Percentiles rank a stretch among this genome's conserved stretches.
These are phyloP conservation scores for Takifugu ocellatus DNA, from an alignment of 2,797 vertebrate genomes.

Conservation along the genomic window DNA sequence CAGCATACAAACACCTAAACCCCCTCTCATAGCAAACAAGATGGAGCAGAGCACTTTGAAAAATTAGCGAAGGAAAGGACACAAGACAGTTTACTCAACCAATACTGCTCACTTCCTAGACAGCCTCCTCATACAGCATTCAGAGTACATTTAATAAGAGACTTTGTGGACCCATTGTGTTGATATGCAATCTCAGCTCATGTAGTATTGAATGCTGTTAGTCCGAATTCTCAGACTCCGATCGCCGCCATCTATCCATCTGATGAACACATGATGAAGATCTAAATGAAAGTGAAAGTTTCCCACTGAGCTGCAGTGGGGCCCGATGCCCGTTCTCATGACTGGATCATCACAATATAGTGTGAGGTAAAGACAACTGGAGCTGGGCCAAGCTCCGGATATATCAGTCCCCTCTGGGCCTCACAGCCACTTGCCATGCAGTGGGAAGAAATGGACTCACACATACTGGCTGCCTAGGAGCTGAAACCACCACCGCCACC, in stretches of 20 bases:
- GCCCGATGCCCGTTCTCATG: conserved; percentile 58
- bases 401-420: conserved; percentile 65
- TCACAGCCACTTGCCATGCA: conserved; percentile 68
- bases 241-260: conserved; percentile 10
- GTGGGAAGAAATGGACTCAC: conserved; percentile 68
- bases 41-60: conserved; percentile 18
- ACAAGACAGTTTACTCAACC: conserved; percentile 13
- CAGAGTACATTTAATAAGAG: neutral
- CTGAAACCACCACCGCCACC: conserved; percentile 27
- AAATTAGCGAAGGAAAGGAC: conserved; percentile 16
- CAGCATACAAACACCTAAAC: conserved; percentile 36
- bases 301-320: conserved; percentile 60
- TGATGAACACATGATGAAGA: conserved; percentile 21
- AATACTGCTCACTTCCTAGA: conserved; percentile 2
- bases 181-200: conserved; percentile 3
- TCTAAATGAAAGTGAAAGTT: conserved; percentile 54
- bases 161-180: neutral
- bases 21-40: conserved; percentile 32
- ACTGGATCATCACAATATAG: conserved; percentile 66
- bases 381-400: conserved; percentile 69
- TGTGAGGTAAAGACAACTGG: conserved; percentile 72
- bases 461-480: conserved; percentile 62
- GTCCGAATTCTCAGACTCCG: neutral
- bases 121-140: neutral
- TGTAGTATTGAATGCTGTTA: conserved; percentile 15